Evolutionary conservation across 1,140 invertebrate species (phyloP), one percentile per base, ranked within the genome.

Genomic region (Glossosoma conforme): DNA sequence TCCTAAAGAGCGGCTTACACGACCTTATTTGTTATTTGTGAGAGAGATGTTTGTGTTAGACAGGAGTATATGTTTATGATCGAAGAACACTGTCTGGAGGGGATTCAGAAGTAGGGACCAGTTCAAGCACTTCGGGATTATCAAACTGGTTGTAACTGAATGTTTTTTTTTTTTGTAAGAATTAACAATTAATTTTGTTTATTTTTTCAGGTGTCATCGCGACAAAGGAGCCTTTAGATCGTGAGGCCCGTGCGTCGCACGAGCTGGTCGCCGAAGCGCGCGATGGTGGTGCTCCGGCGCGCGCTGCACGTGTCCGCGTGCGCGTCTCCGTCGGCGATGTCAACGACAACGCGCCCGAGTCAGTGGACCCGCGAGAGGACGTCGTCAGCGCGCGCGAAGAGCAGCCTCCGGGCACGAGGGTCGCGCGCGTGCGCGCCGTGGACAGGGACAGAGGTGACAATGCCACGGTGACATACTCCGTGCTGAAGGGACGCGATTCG

Each of bases 261-360:
- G 87, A 92, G 56, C 68, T 96, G 13, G 82, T 88, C 2, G 83
- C 90, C 10, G 87, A 91, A 69, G 93, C 89, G 1, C 75, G 80
- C 44, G 94, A 98, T 70, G 84, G 88, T 63, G 93, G 93, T 0
- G 77, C 74, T 2, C 86, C 91, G 0, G 80, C 85, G 1, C 78
- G 84, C 42, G 84, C 83, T 45, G 77, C 84, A 11, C 74, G 88
- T 53, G 86, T 89, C 0, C 76, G 83, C 3, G 71, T 96, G 37
- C 76, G 82, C 56, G 80, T 97, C 0, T 73, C 77, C 48, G 83
- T 91, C 2, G 77, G 81, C 11, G 93, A 96, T 66, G 82, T 91
- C 2, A 97, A 97, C 67, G 93, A 97, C 69, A 95, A 96, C 71
- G 78, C 85, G 6, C 91, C 91, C 9, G 82, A 87, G 67, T 91